Conservation (phyloP, 2,113 vertebrate genomes). For the Micronycteris hirsuta region DNA sequence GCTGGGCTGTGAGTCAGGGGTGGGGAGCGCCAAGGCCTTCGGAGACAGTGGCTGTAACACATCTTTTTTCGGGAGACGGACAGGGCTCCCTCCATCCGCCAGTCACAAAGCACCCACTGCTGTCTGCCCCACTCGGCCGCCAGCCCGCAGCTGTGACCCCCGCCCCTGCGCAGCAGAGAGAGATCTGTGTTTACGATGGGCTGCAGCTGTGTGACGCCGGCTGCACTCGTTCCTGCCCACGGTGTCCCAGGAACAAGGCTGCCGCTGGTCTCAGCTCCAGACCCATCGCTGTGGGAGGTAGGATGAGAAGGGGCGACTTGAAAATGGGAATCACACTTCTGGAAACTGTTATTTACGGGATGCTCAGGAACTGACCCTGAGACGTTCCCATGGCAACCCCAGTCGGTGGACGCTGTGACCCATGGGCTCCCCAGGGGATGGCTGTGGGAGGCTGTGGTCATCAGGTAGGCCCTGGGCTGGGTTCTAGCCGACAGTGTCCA, state of each 20-base stretch:
- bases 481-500: background rate
- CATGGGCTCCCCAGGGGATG: background rate
- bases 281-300: background rate
- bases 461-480: too few species aligned
- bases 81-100: too few species aligned
- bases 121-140: too few species aligned
- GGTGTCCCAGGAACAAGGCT: background rate
- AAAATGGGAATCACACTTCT: constrained; percentile 10
- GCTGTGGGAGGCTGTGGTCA: background rate
- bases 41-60: too few species aligned
- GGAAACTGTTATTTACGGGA: constrained; percentile 14
- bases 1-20: too few species aligned
- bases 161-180: too few species aligned
- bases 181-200: background rate
- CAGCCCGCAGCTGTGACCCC: too few species aligned
- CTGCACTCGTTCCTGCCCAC: background rate
- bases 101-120: too few species aligned
- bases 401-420: background rate
- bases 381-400: background rate
- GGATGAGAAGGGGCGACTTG: background rate
- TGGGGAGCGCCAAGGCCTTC: too few species aligned
- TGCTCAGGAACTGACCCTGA: background rate
- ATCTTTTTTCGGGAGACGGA: too few species aligned
- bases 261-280: background rate
- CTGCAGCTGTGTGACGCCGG: background rate